phyloP scores from a whole-genome alignment of 2,113 vertebrate species.

The Corvus hawaiiensis region DNA sequence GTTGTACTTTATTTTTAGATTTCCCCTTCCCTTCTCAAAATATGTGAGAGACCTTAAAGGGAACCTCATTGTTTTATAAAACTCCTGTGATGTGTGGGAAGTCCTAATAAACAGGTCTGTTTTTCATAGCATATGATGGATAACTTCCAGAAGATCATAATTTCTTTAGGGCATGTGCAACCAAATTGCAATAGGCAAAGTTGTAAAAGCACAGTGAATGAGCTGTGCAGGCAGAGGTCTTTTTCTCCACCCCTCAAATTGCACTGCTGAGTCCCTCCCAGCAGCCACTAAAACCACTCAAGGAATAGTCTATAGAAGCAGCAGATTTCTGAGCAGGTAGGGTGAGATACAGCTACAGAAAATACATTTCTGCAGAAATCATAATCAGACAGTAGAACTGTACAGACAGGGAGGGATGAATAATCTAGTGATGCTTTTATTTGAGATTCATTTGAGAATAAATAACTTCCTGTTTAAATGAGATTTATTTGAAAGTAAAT shows the following conservation, averaged over 20 bases:
- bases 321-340: neutral
- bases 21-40: neutral
- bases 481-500: neutral
- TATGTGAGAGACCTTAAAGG: neutral
- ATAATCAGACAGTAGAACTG: neutral
- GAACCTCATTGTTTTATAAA: neutral
- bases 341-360: neutral
- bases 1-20: conserved; percentile 10
- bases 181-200: neutral
- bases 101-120: neutral
- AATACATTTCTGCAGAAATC: neutral
- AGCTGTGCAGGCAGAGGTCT: neutral
- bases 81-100: neutral
- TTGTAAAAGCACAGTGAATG: neutral
- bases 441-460: neutral
- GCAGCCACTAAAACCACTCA: neutral
- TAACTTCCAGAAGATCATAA: neutral
- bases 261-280: neutral
- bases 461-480: neutral
- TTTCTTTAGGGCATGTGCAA: neutral
- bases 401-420: neutral
- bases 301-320: neutral
- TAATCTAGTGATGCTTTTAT: neutral
- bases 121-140: neutral
- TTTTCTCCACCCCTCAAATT: neutral